Evolutionary conservation across 2,888 invertebrate species (phyloP).

Genomic region (Hedya salicella): DNA sequence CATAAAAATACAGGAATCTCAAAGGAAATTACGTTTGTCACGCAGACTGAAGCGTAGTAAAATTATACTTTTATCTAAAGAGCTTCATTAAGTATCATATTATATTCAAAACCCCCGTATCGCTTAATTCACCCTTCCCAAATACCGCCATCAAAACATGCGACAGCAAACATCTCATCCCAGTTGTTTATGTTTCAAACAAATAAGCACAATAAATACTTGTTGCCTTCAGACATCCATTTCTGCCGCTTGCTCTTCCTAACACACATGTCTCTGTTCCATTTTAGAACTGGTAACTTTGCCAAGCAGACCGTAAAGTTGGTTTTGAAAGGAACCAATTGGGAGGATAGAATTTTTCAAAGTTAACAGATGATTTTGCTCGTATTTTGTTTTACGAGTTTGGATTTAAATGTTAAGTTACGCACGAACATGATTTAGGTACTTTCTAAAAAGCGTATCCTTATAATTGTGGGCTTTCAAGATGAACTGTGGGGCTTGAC

Average conservation of each 20-base stretch:
- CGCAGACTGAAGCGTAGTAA: not conserved
- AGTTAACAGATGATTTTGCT: slow-evolving; percentile 26
- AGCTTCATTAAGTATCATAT: slow-evolving; percentile 18
- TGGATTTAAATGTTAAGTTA: slow-evolving; percentile 39
- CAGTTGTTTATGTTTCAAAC: slow-evolving; percentile 37
- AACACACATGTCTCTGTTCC: slow-evolving; percentile 1
- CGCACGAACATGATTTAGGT: slow-evolving; percentile 23
- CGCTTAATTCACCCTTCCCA: slow-evolving; percentile 20
- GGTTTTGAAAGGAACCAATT: not conserved
- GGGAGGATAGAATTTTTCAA: slow-evolving; percentile 11
- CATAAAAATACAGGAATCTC: too few relatives aligned
- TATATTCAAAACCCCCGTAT: slow-evolving; percentile 28
- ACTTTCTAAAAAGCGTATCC: slow-evolving; percentile 13
- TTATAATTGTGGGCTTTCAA: not conserved
- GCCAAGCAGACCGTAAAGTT: not conserved
- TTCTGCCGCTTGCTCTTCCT: slow-evolving; percentile 17
- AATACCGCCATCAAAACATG: slow-evolving; percentile 30
- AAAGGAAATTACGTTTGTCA: too few relatives aligned
- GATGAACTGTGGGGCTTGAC: not conserved
- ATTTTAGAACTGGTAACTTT: slow-evolving; percentile 2
- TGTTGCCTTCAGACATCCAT: slow-evolving; percentile 38
- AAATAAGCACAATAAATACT: slow-evolving; percentile 43
- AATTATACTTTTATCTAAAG: slow-evolving; percentile 1
- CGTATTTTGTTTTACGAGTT: slow-evolving; percentile 36
- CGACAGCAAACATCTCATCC: slow-evolving; percentile 36